Evolutionary conservation across 2,797 vertebrate genomes (phyloP).

Genomic region (Rhinatrema bivittatum): DNA sequence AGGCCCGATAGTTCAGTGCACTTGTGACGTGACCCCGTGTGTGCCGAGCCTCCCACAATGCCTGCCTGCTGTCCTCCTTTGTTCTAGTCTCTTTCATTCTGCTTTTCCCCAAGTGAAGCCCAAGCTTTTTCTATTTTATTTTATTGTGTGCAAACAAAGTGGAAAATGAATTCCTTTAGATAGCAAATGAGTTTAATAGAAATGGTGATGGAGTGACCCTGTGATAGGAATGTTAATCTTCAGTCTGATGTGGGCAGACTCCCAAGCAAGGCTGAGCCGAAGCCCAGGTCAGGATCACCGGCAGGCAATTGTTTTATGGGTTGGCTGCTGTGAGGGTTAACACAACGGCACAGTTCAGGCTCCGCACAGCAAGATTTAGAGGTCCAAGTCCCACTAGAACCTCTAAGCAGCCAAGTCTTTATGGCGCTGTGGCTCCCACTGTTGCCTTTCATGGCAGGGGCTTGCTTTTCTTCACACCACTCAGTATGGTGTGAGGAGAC

Average conservation of each 20-base stretch:
- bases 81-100: neutral
- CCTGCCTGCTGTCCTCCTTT: neutral
- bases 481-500: neutral
- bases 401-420: neutral
- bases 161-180: slow-evolving; percentile 48
- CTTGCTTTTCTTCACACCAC: neutral
- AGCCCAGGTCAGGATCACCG: neutral
- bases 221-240: slow-evolving; percentile 27
- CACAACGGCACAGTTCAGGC: too few species aligned
- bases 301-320: neutral
- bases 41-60: neutral
- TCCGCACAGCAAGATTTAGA: neutral
- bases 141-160: slow-evolving; percentile 36
- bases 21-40: neutral
- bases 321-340: neutral
- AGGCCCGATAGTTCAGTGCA: neutral
- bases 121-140: slow-evolving; percentile 1
- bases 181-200: slow-evolving; percentile 45
- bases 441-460: neutral
- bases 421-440: neutral
- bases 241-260: slow-evolving; percentile 7
- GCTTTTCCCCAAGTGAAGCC: neutral
- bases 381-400: neutral
- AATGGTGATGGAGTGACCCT: slow-evolving; percentile 31
- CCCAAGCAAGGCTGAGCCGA: slow-evolving; percentile 6